Conservation (phyloP, 2,113 vertebrate species). For the Podilymbus podiceps region DNA sequence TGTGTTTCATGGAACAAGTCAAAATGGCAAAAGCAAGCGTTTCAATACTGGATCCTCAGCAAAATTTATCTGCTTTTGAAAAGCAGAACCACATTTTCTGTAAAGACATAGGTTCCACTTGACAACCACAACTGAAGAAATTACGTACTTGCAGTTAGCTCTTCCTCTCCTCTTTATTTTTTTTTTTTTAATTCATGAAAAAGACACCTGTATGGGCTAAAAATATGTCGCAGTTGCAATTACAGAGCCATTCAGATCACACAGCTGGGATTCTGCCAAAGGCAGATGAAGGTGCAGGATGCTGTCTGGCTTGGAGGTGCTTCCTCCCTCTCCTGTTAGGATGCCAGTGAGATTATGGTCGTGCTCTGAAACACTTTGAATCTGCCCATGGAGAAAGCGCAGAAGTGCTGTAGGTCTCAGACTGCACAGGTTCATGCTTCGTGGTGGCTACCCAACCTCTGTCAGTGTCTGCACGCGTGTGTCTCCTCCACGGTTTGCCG, state of each 20-base stretch:
- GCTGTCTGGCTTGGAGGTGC: background rate
- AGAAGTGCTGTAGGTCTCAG: background rate
- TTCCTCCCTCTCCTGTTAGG: background rate
- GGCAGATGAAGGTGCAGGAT: background rate
- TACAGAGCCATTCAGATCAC: background rate
- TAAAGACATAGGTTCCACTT: background rate
- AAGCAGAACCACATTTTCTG: background rate
- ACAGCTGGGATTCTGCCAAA: background rate
- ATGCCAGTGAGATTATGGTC: background rate
- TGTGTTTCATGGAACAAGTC: background rate
- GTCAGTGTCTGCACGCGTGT: accelerated
- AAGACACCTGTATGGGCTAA: background rate
- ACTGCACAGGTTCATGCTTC: background rate
- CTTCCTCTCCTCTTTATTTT: background rate
- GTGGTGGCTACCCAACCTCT: background rate
- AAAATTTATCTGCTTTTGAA: background rate
- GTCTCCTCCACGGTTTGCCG: background rate
- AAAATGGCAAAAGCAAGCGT: background rate
- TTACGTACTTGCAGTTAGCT: background rate
- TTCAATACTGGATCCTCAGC: background rate
- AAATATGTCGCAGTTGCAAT: background rate
- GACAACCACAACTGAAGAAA: background rate
- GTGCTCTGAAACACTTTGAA: background rate
- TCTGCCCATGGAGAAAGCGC: background rate
- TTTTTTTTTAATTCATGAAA: background rate